A percentile compares a stretch with the other conserved stretches of the same genome.
Evolutionary conservation across 2,888 invertebrate species (phyloP).

Genomic region (Nemotelus nigrinus): DNA sequence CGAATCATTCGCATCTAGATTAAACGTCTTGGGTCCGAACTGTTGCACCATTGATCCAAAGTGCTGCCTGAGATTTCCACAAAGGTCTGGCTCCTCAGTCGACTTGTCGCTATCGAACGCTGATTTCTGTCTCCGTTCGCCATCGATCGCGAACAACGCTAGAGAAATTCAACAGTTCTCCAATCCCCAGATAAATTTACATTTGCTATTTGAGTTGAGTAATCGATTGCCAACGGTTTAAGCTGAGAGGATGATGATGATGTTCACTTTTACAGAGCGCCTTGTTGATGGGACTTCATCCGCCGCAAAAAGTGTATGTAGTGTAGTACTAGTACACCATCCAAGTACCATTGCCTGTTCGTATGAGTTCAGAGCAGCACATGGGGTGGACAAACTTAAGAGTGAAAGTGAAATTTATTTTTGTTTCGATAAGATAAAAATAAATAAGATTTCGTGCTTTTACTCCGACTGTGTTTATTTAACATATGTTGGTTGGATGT

Average conservation of each 20-base stretch:
- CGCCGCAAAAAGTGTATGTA: too few relatives aligned
- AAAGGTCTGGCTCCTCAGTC: neutral
- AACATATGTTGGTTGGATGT: too few relatives aligned
- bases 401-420: conserved; percentile 17
- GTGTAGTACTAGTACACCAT: neutral
- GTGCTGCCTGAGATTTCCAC: neutral
- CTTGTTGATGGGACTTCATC: neutral
- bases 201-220: conserved; percentile 16
- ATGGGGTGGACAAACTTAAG: neutral
- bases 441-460: neutral
- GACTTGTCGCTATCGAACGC: neutral
- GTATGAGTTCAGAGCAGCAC: neutral
- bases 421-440: conserved; percentile 7
- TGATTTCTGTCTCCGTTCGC: conserved; percentile 5
- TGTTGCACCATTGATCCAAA: neutral
- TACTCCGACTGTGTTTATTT: neutral
- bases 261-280: neutral
- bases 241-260: conserved; percentile 17
- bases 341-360: neutral
- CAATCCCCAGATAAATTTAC: conserved; percentile 1
- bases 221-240: conserved; percentile 15
- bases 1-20: neutral
- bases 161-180: conserved; percentile 25
- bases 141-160: neutral
- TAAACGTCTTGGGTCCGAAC: neutral